These are phyloP conservation scores for Lepidurus arcticus DNA, from an alignment of 1,140 invertebrate species.

Conservation along the genomic window DNA sequence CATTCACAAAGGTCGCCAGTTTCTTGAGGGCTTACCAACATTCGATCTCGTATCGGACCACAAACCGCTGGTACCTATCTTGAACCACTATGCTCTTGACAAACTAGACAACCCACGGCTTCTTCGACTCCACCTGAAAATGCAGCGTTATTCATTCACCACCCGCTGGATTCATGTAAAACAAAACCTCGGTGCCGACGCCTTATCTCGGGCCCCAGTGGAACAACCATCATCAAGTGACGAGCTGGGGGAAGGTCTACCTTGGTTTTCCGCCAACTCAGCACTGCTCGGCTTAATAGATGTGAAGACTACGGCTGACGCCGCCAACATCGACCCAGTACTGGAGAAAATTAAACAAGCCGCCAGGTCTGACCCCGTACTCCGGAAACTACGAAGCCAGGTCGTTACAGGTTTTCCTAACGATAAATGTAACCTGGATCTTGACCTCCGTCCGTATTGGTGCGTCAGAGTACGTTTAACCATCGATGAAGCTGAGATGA, in stretches of 20 bases:
- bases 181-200: neutral
- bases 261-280: neutral
- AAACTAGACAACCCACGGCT: slow-evolving; percentile 35
- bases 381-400: neutral
- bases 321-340: neutral
- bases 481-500: slow-evolving; percentile 8
- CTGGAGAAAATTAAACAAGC: neutral
- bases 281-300: neutral
- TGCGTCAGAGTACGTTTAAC: neutral
- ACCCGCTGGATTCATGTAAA: neutral
- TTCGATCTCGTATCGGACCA: slow-evolving; percentile 35
- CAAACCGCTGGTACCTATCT: slow-evolving; percentile 33
- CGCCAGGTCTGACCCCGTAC: neutral
- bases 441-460: slow-evolving; percentile 1
- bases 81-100: slow-evolving; percentile 33
- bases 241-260: neutral
- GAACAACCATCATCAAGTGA: neutral
- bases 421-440: slow-evolving; percentile 17
- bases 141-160: slow-evolving; percentile 23
- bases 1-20: slow-evolving; percentile 37
- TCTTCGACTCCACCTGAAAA: slow-evolving; percentile 31
- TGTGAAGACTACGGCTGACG: too few species aligned
- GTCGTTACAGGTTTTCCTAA: slow-evolving; percentile 13
- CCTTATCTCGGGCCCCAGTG: neutral
- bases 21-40: slow-evolving; percentile 32